Evolutionary conservation across 2,113 vertebrate species (phyloP), one percentile per base, ranked within the genome.

Genomic region (Aramus guarauna): DNA sequence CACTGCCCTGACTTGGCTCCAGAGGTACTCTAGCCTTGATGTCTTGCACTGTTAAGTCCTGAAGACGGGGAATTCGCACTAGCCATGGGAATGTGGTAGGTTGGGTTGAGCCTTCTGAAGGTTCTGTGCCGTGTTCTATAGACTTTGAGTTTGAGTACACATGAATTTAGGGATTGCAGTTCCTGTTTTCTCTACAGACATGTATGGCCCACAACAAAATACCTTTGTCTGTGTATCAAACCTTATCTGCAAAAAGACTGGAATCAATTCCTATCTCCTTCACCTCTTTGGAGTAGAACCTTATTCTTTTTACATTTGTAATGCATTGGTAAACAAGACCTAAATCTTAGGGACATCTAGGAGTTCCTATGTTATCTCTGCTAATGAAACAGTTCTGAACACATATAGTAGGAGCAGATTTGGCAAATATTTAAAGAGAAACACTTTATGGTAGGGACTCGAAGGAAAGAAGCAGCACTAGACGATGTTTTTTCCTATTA

Each of bases 401-500:
- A 53, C 1, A 2, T 13, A 15, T 47, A 52, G 4, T 0, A 2
- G 59, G 2, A 43, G 4, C 5, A 80, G 16, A 23, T 91, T 73
- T n/a, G 21, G 20, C 56, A 88, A 92, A 85, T 75, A 55, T 59
- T 77, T 74, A 73, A 82, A 82, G 17, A 41, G 59, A 72, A 91
- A 30, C 12, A 45, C 3, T 50, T 27, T 52, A 10, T 21, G 13
- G 13, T 20, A 64, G 6, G 8, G 26, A 58, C 63, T 29, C 0
- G 0, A 92, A 85, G n/a, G 71, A 74, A 95, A 74, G 34, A 76
- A 67, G 4, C 19, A 86, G 14, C 0, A 1, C 14, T 48, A 76
- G 4, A 45, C 22, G 64, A 18, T 68, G 4, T 9, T 69, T 75
- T 77, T 64, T 66, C 18, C 18, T 74, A 58, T 85, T 93, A 95